Conservation (phyloP, 2,113 vertebrate species). For the Rhinoderma darwinii region DNA sequence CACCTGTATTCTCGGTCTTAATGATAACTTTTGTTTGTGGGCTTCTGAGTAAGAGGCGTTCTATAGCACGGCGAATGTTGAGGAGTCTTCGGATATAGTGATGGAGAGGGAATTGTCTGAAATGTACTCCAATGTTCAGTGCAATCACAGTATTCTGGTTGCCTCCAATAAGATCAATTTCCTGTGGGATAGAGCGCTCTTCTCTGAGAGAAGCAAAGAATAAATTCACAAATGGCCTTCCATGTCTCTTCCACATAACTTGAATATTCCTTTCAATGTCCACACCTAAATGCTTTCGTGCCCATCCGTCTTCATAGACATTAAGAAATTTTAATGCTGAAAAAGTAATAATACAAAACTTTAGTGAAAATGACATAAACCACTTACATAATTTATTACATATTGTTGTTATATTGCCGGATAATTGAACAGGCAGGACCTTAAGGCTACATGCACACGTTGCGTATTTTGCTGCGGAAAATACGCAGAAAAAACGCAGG, state of each 20-base stretch:
- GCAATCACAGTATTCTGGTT: background rate
- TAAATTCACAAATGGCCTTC: background rate
- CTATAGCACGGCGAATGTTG: constrained; percentile 34
- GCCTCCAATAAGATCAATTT: constrained; percentile 44
- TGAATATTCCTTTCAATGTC: constrained; percentile 60
- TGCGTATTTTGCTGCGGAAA: too few species aligned
- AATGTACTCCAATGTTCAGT: constrained; percentile 40
- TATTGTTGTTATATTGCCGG: too few species aligned
- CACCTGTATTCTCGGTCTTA: constrained; percentile 42
- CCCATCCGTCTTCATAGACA: constrained; percentile 41
- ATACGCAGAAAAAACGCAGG: too few species aligned
- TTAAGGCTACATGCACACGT: too few species aligned
- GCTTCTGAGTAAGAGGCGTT: constrained; percentile 29
- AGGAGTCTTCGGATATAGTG: constrained; percentile 30
- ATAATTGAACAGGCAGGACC: too few species aligned
- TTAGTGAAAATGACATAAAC: too few species aligned
- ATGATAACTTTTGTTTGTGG: constrained; percentile 52
- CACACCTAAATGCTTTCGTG: constrained; percentile 53
- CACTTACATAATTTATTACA: too few species aligned
- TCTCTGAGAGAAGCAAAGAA: background rate
- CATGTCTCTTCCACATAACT: constrained; percentile 18
- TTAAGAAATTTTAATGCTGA: constrained; percentile 3
- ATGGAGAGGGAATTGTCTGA: constrained; percentile 22
- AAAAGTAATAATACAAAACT: background rate
- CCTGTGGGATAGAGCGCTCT: constrained; percentile 5